phyloP scores from a whole-genome alignment of 2,797 vertebrate genomes.

The Poecile montanus region DNA sequence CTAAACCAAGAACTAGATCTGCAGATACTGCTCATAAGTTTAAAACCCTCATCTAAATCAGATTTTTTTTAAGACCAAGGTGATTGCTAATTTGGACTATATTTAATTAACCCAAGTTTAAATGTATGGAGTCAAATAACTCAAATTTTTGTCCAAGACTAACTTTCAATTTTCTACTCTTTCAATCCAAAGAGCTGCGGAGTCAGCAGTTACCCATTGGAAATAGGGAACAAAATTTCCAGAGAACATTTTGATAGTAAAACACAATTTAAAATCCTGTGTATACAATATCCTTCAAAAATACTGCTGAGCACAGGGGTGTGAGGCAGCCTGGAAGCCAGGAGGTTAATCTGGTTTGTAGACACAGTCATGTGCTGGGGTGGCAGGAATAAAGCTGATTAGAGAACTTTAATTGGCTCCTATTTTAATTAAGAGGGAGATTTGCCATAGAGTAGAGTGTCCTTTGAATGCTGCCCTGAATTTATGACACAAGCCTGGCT shows the following conservation, averaged over 20 bases:
- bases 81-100: neutral
- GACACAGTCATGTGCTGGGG: neutral
- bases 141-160: neutral
- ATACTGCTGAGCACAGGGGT: neutral
- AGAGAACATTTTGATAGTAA: neutral
- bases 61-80: neutral
- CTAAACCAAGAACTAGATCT: neutral
- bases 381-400: conserved; percentile 43
- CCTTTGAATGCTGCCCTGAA: neutral
- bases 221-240: neutral
- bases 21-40: neutral
- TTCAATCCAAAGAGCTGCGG: neutral
- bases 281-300: neutral
- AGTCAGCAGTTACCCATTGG: neutral
- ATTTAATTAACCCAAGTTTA: neutral
- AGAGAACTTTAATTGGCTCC: conserved; percentile 22
- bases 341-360: conserved; percentile 38
- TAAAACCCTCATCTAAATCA: neutral
- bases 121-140: neutral
- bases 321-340: neutral
- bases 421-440: neutral
- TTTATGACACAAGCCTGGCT: neutral
- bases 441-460: neutral
- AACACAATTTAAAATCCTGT: neutral
- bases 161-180: neutral